phyloP scores from a whole-genome alignment of 1,140 invertebrate genomes.

The Aphaenogaster rudis region DNA sequence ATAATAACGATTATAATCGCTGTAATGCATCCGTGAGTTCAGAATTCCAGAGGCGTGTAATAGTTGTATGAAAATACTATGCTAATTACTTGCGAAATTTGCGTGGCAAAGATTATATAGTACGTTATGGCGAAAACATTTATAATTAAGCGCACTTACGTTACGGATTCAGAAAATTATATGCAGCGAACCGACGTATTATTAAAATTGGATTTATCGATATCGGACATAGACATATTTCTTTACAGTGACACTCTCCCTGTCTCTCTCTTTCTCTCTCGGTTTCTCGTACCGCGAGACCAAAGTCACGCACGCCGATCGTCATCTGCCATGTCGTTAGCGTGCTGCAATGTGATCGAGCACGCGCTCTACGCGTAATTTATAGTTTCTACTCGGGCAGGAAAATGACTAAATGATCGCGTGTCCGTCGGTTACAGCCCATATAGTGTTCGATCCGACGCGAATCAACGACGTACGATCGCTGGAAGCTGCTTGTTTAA shows the following conservation, averaged over 20 bases:
- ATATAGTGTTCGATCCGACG: conserved; percentile 57
- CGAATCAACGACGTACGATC: conserved; percentile 43
- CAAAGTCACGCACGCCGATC: conserved; percentile 74
- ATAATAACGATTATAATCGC: conserved; percentile 32
- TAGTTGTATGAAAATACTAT: conserved; percentile 38
- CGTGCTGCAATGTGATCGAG: conserved; percentile 78
- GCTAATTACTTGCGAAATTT: conserved; percentile 32
- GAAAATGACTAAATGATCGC: conserved; percentile 76
- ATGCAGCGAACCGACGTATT: background rate
- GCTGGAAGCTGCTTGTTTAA: conserved; percentile 35
- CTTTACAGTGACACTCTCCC: conserved; percentile 55
- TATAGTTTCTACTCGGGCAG: conserved; percentile 70
- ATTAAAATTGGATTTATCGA: conserved; percentile 49
- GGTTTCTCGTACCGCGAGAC: conserved; percentile 36
- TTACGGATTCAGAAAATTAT: background rate
- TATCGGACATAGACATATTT: conserved; percentile 42
- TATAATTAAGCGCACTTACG: conserved; percentile 11
- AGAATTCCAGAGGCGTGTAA: conserved; percentile 17
- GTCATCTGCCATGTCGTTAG: conserved; percentile 76
- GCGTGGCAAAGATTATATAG: background rate
- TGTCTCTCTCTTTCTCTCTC: background rate
- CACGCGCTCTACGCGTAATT: conserved; percentile 75
- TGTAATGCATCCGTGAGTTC: conserved; percentile 15
- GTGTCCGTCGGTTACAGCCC: conserved; percentile 62
- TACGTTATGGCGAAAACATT: background rate